Base-by-base conservation (phyloP, 2,113 vertebrate genomes). In the Forbesichthys papilliferus region DNA sequence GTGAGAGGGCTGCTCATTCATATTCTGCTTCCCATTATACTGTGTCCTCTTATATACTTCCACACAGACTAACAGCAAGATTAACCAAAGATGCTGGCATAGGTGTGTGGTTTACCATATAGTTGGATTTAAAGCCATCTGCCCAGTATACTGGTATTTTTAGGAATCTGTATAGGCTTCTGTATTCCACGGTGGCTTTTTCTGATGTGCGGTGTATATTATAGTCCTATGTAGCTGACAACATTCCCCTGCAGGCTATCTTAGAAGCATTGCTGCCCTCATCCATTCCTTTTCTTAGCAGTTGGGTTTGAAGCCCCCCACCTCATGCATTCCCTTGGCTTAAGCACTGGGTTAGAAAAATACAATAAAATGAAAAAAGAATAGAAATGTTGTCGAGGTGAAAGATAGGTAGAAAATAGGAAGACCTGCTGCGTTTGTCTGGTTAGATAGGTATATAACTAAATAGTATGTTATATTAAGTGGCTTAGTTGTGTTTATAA, bases 1-100 rank as follows among this genome's bases (percentile, higher is more conserved):
- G 77, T 58, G 67, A 53, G 60, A 72, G 74, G 80, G 81, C 77
- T 83, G 78, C 78, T 73, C 70, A 71, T 83, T 71, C 73, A 86
- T 68, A 78, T 83, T 74, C 70, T 16, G 33, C 61, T 76, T 79
- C 48, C 58, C 57, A 64, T 61, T 55, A 59, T 54, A 53, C 12
- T 73, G 4, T 73, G 4, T 54, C 49, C 59, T 73, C 36, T 27
- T 64, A 60, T 33, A n/a, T 18, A 66, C 20, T 75, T 64, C 18
- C 10, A 69, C 20, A 27, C 27, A 27, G 27, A 27, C 27, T 27
- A 27, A 27, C 27, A 27, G 27, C 27, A 27, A 57, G 13, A 77
- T 73, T 57, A 66, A 68, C 69, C 11, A 20, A 3, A 0, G 49
- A 52, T 14, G 11, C 34, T 61, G 8, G 12, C 7, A 48, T 63